These are phyloP conservation scores for Acrocephalus kingi DNA, from an alignment of 2,113 vertebrate species.

Conservation along the genomic window DNA sequence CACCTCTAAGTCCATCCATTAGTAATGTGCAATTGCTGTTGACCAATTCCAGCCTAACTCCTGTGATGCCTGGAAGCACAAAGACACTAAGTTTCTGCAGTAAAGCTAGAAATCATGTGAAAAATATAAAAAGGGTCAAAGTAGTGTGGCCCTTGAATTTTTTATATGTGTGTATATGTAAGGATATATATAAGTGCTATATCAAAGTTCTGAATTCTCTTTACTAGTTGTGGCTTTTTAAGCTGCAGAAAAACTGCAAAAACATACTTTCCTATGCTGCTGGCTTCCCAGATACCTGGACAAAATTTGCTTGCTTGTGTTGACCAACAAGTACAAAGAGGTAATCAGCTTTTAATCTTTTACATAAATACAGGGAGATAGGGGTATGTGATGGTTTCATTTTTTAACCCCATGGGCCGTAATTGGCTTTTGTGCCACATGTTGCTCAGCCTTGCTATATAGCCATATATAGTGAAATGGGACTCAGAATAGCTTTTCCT, in stretches of 20 bases:
- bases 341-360: not conserved
- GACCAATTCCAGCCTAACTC: not conserved
- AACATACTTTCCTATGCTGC: not conserved
- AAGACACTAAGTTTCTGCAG: not conserved
- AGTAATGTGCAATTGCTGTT: not conserved
- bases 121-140: not conserved
- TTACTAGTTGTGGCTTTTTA: not conserved
- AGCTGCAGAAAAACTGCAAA: not conserved
- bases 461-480: not conserved
- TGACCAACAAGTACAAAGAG: not conserved
- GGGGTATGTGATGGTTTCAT: not conserved
- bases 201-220: not conserved
- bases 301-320: not conserved
- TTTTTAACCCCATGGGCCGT: not conserved
- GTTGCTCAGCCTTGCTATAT: not conserved
- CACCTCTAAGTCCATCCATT: not conserved
- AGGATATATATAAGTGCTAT: rapidly evolving
- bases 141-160: not conserved
- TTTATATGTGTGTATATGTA: not conserved
- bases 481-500: not conserved
- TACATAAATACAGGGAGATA: not conserved
- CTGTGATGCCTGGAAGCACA: not conserved
- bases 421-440: not conserved
- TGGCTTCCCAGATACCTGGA: not conserved
- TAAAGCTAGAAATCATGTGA: not conserved